Evolutionary conservation across 2,797 vertebrate genomes (phyloP).

Genomic region (Leucoraja ocellata): DNA sequence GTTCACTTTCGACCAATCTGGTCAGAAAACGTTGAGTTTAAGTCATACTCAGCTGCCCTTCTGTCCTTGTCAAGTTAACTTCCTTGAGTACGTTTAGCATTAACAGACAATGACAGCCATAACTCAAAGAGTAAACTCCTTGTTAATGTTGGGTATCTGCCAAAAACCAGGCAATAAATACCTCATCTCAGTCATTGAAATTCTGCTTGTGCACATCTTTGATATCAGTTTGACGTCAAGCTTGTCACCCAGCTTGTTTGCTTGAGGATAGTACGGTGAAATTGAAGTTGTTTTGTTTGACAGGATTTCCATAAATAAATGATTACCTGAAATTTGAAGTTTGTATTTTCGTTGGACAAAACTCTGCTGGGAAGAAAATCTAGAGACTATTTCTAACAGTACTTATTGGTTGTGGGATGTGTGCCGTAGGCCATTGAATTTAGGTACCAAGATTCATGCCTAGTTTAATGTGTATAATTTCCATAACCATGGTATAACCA

Average conservation of each 20-base stretch:
- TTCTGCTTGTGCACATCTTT: not conserved
- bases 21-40: not conserved
- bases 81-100: constrained; percentile 8
- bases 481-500: not conserved
- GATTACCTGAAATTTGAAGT: not conserved
- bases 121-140: not conserved
- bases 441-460: not conserved
- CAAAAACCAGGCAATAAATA: not conserved
- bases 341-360: not conserved
- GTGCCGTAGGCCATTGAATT: not conserved
- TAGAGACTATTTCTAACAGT: not conserved
- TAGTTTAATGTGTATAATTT: not conserved
- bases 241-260: not conserved
- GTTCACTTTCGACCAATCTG: not conserved
- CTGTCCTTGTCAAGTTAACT: not conserved
- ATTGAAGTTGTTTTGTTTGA: constrained; percentile 21
- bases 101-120: not conserved
- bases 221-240: not conserved
- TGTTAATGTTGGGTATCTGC: not conserved
- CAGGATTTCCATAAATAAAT: not conserved
- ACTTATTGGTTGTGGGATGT: not conserved
- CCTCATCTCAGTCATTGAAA: not conserved
- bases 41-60: not conserved
- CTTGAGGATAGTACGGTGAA: constrained; percentile 12
- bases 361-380: not conserved